These are phyloP conservation scores for Eospalax fontanierii DNA, from an alignment of 2,797 vertebrate species.

Conservation along the genomic window DNA sequence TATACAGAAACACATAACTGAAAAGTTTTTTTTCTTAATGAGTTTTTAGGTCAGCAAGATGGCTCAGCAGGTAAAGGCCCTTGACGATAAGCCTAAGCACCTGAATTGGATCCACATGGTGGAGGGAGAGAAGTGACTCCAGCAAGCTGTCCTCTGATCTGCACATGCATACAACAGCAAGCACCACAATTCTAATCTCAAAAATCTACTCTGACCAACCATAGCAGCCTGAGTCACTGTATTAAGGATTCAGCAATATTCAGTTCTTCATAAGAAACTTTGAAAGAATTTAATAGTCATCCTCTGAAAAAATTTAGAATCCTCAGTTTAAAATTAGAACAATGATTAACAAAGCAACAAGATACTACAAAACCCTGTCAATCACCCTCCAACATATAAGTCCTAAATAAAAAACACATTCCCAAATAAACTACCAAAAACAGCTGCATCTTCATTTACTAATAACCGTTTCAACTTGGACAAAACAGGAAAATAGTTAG, in stretches of 20 bases:
- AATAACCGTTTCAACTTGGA: conserved; percentile 68
- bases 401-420: conserved; percentile 23
- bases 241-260: background rate
- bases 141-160: background rate
- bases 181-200: background rate
- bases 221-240: background rate
- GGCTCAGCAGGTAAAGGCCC: background rate
- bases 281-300: conserved; percentile 57
- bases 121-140: background rate
- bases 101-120: background rate
- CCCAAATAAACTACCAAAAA: conserved; percentile 22
- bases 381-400: background rate
- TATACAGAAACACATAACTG: background rate
- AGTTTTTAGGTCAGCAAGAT: too few species aligned
- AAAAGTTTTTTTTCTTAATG: too few species aligned
- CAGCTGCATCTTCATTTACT: conserved; percentile 14
- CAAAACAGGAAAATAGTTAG: conserved; percentile 60
- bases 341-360: conserved; percentile 42
- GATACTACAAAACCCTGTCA: background rate
- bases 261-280: conserved; percentile 63
- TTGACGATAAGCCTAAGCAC: background rate
- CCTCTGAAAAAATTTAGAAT: conserved; percentile 45
- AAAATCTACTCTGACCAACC: background rate
- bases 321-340: conserved; percentile 47
- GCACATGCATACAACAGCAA: background rate